These are phyloP conservation scores for Desmodus rotundus DNA, from an alignment of 2,113 vertebrate genomes.

Conservation along the genomic window DNA sequence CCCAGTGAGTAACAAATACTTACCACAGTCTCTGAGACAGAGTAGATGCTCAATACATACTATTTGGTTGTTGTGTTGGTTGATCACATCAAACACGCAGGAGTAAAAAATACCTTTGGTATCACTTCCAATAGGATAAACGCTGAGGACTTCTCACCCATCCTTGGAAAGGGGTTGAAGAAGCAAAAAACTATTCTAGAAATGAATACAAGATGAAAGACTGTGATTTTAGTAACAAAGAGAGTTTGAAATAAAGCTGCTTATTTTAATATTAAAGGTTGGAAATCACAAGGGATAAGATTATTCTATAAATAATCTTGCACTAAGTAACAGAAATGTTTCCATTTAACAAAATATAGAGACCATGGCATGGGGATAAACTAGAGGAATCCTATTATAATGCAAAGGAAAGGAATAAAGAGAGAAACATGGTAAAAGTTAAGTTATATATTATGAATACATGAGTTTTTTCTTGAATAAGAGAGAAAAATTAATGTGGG, in stretches of 20 bases:
- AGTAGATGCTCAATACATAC: neutral
- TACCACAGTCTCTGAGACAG: neutral
- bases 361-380: neutral
- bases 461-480: neutral
- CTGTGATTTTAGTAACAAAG: neutral
- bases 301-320: neutral
- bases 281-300: neutral
- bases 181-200: neutral
- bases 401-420: neutral
- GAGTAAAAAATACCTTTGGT: neutral
- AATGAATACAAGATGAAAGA: neutral
- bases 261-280: neutral
- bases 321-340: neutral
- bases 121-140: neutral
- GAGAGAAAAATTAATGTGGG: neutral
- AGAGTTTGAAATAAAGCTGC: neutral
- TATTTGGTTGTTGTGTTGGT: neutral
- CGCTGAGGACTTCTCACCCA: neutral
- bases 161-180: neutral
- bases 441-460: neutral
- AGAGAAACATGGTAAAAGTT: neutral
- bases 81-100: neutral
- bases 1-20: neutral
- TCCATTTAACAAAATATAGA: neutral
- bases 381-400: neutral